Conservation (phyloP, 2,888 invertebrate genomes). For the Agrilus biguttatus region DNA sequence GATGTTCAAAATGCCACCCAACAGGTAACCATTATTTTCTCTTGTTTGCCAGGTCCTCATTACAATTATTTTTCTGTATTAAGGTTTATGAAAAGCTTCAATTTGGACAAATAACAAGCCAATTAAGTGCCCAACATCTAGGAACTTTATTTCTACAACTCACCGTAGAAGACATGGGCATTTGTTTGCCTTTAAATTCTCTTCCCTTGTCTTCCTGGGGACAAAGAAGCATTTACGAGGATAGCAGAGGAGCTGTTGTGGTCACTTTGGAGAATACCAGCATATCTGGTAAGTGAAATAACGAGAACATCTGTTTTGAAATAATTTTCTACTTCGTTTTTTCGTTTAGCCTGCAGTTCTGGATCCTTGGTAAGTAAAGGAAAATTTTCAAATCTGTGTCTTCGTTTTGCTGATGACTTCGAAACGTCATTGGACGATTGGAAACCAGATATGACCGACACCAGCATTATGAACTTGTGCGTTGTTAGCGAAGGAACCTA, state of each 20-base stretch:
- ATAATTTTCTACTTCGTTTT: background rate
- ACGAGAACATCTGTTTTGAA: background rate
- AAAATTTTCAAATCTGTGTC: slow-evolving; percentile 76
- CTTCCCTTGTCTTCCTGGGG: slow-evolving; percentile 57
- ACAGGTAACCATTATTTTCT: slow-evolving; percentile 34
- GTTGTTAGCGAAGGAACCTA: slow-evolving; percentile 98
- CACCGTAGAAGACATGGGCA: slow-evolving; percentile 93
- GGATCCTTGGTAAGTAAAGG: slow-evolving; percentile 93
- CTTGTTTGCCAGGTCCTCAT: background rate
- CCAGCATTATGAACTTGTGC: slow-evolving; percentile 76
- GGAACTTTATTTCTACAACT: slow-evolving; percentile 86
- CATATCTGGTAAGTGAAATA: slow-evolving; percentile 41
- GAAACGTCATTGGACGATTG: slow-evolving; percentile 93
- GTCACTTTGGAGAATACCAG: slow-evolving; percentile 93
- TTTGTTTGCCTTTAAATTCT: slow-evolving; percentile 82
- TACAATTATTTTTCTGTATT: slow-evolving; percentile 2
- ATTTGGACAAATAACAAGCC: slow-evolving; percentile 63
- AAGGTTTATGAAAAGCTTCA: slow-evolving; percentile 57
- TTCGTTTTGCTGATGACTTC: slow-evolving; percentile 94
- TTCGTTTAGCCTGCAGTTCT: slow-evolving; percentile 69
- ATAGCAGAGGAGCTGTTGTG: slow-evolving; percentile 82
- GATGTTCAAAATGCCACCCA: slow-evolving; percentile 69
- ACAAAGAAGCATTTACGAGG: slow-evolving; percentile 54
- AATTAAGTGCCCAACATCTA: slow-evolving; percentile 60
- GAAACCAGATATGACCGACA: slow-evolving; percentile 78